Evolutionary conservation across 2,888 invertebrate species (phyloP), one percentile per base, ranked within the genome.

Genomic region (Mechanitis mazaeus): DNA sequence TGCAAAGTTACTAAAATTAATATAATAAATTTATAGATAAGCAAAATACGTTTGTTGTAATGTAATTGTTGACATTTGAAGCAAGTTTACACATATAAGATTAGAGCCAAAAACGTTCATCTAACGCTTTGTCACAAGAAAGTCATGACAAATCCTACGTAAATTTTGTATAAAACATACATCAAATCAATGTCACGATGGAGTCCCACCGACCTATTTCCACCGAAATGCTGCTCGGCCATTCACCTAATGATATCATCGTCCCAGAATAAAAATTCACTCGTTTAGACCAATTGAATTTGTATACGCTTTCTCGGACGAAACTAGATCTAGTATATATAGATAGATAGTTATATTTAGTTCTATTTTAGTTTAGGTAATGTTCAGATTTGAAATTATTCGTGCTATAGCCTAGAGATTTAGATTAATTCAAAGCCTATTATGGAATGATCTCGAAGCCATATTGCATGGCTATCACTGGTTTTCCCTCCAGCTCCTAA

Each of bases 191-290:
- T 86, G 85, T 84, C 85, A 85, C 77, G 77, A 76, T 73, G 73
- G 72, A 81, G 80, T 81, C 81, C 81, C 78, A 78, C 70, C 81
- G 85, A 83, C 85, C 87, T 73, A 84, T 83, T 82, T 85, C 69
- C 71, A 68, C 68, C 69, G 72, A 78, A 74, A 71, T 71, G 74
- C 69, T 68, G 73, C 74, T 74, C 82, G 87, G 86, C 77, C 88
- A 72, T 88, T 88, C 87, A 88, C 85, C 87, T 77, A 79, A 79
- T 89, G 88, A 89, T 85, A 83, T 88, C 88, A 89, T 84, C 84
- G 86, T 71, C 79, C 84, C 77, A 83, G 81, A 86, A 85, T 84
- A 87, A 87, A 86, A 87, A 81, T 75, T 82, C 76, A 76, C 79
- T 80, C 78, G 83, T 82, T 85, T 82, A 80, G 80, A 82, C 76